Percentiles rank a stretch among this genome's conserved stretches.
These are phyloP conservation scores for Drosophila greeni DNA, from an alignment of 2,888 invertebrate species.

Conservation along the genomic window DNA sequence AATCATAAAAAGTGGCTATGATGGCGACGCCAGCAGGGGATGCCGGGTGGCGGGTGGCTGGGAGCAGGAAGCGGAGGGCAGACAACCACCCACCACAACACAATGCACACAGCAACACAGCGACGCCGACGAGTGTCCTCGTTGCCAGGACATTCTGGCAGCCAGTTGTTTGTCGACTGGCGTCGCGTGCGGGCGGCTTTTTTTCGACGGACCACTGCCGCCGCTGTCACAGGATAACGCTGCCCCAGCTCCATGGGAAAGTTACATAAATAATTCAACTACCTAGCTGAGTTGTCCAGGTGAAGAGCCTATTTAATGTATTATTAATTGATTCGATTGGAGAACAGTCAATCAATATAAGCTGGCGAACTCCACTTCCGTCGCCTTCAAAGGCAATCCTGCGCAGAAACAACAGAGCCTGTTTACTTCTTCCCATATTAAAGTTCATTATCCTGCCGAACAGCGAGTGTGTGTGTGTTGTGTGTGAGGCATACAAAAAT, in stretches of 20 bases:
- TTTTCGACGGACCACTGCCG: conserved; percentile 9
- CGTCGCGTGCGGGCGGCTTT: conserved; percentile 61
- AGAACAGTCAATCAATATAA: conserved; percentile 43
- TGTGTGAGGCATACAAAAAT: conserved; percentile 55
- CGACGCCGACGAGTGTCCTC: conserved; percentile 27
- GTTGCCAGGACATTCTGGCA: conserved; percentile 42
- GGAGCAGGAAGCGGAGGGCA: conserved; percentile 6
- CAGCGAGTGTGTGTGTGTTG: conserved; percentile 21
- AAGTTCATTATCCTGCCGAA: conserved; percentile 73
- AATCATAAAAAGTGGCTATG: conserved; percentile 64
- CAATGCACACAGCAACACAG: conserved; percentile 34
- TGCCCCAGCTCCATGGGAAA: conserved; percentile 23
- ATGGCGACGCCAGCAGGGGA: conserved; percentile 32
- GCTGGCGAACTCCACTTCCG: conserved; percentile 12
- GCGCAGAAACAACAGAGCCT: conserved; percentile 43
- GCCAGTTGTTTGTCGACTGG: conserved; percentile 70
- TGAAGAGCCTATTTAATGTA: conserved; percentile 37
- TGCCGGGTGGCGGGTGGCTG: conserved; percentile 7
- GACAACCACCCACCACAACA: conserved; percentile 39
- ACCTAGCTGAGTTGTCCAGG: conserved; percentile 23
- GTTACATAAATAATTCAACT: conserved; percentile 45
- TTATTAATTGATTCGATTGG: conserved; percentile 46
- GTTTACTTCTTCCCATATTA: conserved; percentile 36
- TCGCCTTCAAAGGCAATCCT: conserved; percentile 31
- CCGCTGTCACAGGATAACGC: conserved; percentile 18